These are phyloP conservation scores for Crax fasciolata DNA, from an alignment of 2,797 vertebrate species.

Conservation along the genomic window DNA sequence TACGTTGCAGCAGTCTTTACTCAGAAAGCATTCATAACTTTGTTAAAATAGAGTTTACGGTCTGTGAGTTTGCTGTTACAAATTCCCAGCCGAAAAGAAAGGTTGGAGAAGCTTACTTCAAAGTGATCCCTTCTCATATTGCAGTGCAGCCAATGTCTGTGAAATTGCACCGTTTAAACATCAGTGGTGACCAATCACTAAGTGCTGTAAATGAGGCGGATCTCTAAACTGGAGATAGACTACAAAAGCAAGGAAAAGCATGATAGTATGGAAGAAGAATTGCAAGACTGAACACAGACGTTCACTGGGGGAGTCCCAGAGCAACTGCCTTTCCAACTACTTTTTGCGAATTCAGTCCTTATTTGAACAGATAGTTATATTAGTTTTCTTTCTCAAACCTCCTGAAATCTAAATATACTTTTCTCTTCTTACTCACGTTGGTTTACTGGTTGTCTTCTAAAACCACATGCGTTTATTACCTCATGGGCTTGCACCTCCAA, in stretches of 20 bases:
- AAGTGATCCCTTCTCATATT: neutral
- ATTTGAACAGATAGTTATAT: neutral
- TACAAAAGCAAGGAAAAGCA: neutral
- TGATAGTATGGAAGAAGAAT: neutral
- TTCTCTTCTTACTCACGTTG: neutral
- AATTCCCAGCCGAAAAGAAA: neutral
- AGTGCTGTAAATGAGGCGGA: neutral
- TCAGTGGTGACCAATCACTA: neutral
- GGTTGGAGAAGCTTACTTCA: neutral
- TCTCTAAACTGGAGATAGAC: neutral
- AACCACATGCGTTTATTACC: neutral
- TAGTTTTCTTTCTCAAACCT: neutral
- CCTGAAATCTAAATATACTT: neutral
- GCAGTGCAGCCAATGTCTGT: neutral
- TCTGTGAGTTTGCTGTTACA: neutral
- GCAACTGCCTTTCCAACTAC: neutral
- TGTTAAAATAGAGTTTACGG: neutral
- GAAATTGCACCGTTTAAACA: neutral
- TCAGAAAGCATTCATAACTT: neutral
- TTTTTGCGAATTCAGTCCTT: neutral
- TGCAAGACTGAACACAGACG: neutral
- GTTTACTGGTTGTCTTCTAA: neutral
- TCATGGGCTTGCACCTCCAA: neutral
- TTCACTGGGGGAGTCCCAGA: neutral
- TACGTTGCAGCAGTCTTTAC: neutral